Evolutionary conservation across 2,797 vertebrate species (phyloP), one percentile per base, ranked within the genome.

Genomic region (Xyrichtys novacula): DNA sequence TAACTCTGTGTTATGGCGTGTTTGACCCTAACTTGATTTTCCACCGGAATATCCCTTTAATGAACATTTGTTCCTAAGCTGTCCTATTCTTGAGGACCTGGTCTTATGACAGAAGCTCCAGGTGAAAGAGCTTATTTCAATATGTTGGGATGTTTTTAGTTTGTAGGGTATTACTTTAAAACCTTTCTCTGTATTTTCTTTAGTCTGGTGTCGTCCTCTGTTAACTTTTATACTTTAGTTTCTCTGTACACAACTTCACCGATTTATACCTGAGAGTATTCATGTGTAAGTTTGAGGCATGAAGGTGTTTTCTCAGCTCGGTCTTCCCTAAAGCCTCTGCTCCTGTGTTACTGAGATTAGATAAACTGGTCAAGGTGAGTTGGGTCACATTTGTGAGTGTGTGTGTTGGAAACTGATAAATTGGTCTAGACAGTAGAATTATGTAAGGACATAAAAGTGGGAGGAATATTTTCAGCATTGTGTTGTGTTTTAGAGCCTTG

Each of bases 321-420:
- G 36, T 39, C 55, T 39, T 29, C 59, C 65, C 62, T 53, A 3
- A 53, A 80, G 81, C 64, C 46, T 38, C 39, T 14, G 58, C 34
- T 63, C 2, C 25, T 69, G 55, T 49, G 53, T 58, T 58, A 70
- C 20, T 61, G 47, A 74, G 73, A 76, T 58, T n/a, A 59, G 32
- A 64, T 55, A 69, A 57, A 64, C 38, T 55, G 58, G 73, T 78
- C 74, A 86, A 89, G 81, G 83, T 82, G 74, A 89, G 66, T 55
- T 1, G 50, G 83, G 75, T 72, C 74, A 70, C 40, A 16, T 60
- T 48, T 39, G 56, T 49, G 29, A 36, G 55, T 52, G 29, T 53
- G 43, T 47, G 57, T 58, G 40, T 49, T 44, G 19, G 8, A 4
- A 26, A 6, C 25, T 61, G 54, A 82, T 69, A 70, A 66, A 80